Evolutionary conservation across 2,888 invertebrate genomes (phyloP), one percentile per base, ranked within the genome.

Genomic region (Drosophila mimica): DNA sequence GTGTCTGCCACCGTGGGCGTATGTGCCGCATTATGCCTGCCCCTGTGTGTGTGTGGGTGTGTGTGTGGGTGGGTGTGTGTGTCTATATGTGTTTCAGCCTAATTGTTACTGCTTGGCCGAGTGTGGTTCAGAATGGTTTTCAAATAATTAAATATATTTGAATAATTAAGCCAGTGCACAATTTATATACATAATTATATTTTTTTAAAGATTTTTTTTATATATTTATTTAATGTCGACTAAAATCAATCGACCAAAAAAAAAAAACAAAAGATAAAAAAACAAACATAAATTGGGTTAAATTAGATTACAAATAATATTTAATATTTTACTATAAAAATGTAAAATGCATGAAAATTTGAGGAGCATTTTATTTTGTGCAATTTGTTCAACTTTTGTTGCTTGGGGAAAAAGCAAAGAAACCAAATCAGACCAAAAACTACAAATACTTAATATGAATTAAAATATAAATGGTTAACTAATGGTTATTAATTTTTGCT

Each of bases 1-100:
- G 79, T 75, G 64, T 62, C 34, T 53, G 25, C 28, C 56, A 46
- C 56, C 56, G 53, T 60, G 58, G 53, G 70, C 46, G 56, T 56
- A 43, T 33, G 62, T 54, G 11, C 28, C 53, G 9, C 36, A 20
- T 43, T 61, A 57, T 57, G 31, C 56, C 30, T 46, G 33, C 17
- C 31, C n/a, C n/a, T 48, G 57, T 54, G 34, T 57, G 38, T 43
- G 40, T 51, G 20, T 20, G 36, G 31, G 51, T 38, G 20, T 53
- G 38, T 33, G 17, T 38, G 25, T 51, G 20, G 13, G 13, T 17
- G n/a, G n/a, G n/a, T 25, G 25, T 15, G 28, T 25, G 8, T 51
- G 60, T 49, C 11, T 38, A 17, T 56, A 17, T 43, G 40, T 40
- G 20, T 8, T 15, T 49, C 20, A 34, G 13, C 40, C 38, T 49